Percentiles rank a stretch among this genome's conserved stretches.
phyloP scores from a whole-genome alignment of 2,113 vertebrate species.

The Gymnorhina tibicen region DNA sequence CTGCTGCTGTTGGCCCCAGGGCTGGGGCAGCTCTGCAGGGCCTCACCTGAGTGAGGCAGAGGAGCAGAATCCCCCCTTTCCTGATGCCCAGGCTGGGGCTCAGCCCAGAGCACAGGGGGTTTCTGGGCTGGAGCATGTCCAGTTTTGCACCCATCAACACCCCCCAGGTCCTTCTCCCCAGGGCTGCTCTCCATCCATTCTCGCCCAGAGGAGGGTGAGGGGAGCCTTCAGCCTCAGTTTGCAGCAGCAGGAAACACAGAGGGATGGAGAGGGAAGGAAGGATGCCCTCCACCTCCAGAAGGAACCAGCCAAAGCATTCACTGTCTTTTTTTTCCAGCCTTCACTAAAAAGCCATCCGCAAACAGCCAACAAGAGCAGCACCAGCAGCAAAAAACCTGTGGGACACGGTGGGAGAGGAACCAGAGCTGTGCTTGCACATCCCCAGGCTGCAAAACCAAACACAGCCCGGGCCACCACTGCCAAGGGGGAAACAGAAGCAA shows the following conservation, averaged over 20 bases:
- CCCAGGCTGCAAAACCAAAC: background rate
- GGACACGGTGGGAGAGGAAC: background rate
- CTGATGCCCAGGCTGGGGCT: background rate
- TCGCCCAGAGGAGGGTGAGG: background rate
- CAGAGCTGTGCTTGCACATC: background rate
- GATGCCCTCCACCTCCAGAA: background rate
- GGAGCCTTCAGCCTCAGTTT: background rate
- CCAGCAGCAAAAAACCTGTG: background rate
- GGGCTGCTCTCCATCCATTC: background rate
- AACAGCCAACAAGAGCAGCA: background rate
- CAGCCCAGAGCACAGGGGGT: background rate
- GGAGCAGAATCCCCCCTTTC: background rate
- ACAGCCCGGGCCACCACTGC: fast-evolving
- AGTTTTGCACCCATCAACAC: background rate
- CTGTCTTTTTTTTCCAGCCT: background rate
- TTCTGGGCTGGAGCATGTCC: background rate
- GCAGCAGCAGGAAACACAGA: background rate
- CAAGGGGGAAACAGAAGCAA: background rate
- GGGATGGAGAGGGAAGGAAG: background rate
- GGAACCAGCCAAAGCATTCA: background rate
- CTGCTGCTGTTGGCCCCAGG: background rate
- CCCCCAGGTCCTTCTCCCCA: background rate
- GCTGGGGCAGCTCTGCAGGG: background rate
- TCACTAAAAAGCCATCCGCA: background rate
- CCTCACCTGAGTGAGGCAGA: background rate